phyloP scores from a whole-genome alignment of 2,113 vertebrate genomes.

The Sardina pilchardus region DNA sequence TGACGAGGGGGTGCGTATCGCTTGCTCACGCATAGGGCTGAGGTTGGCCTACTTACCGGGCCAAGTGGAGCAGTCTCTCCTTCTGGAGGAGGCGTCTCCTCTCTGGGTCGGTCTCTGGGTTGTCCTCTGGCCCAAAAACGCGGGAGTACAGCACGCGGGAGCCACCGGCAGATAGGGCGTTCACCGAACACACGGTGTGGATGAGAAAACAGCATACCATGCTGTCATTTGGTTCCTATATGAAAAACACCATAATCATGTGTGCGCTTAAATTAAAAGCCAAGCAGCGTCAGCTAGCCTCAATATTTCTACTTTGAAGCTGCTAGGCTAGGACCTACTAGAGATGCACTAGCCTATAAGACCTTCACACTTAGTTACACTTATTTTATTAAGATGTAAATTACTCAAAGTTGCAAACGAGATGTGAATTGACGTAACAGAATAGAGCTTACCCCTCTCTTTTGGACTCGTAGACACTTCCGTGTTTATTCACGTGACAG shows the following conservation, averaged over 20 bases:
- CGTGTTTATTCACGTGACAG: constrained; percentile 46
- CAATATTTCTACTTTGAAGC: not conserved
- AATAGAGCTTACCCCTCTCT: not conserved
- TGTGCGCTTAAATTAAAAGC: not conserved
- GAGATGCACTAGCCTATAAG: not conserved
- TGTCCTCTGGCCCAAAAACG: constrained; percentile 66
- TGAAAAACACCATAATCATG: not conserved
- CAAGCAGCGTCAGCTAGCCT: not conserved
- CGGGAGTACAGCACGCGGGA: constrained; percentile 69
- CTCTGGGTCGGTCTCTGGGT: constrained; percentile 47
- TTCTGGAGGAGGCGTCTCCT: constrained; percentile 60
- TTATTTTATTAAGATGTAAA: not conserved
- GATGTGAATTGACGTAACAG: not conserved
- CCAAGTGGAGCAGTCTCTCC: constrained; percentile 63
- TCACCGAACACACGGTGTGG: constrained; percentile 68
- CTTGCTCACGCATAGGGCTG: not conserved
- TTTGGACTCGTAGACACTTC: constrained; percentile 14
- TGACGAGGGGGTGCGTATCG: no score
- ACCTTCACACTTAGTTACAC: not conserved
- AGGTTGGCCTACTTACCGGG: constrained; percentile 54
- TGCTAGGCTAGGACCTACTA: not conserved
- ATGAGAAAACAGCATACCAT: constrained; percentile 76
- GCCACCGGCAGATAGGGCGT: constrained; percentile 61
- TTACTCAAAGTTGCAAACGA: not conserved
- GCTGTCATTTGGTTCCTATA: not conserved